Conservation (phyloP, 2,113 vertebrate species). For the Chloropsis cyanopogon region DNA sequence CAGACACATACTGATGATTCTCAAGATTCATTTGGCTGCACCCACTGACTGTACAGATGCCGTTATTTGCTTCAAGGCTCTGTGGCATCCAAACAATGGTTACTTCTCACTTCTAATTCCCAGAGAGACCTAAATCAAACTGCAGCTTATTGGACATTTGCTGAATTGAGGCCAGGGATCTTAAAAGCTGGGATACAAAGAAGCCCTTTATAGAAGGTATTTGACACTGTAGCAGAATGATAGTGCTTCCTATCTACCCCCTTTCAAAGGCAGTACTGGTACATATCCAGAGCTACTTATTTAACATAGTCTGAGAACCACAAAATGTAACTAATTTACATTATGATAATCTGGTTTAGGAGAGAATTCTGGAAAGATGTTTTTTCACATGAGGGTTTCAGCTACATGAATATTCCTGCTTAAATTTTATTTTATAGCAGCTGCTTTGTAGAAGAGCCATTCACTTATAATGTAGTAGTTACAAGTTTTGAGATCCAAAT, state of each 20-base stretch:
- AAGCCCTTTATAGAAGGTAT: slow-evolving; percentile 31
- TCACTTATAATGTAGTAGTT: not conserved
- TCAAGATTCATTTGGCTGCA: slow-evolving; percentile 46
- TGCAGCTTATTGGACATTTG: slow-evolving; percentile 29
- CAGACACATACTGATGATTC: slow-evolving; percentile 48
- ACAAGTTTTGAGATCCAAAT: not conserved
- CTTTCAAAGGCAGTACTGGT: not conserved
- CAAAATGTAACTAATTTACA: not conserved
- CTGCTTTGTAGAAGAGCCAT: not conserved
- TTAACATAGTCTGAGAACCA: not conserved
- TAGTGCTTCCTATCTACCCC: not conserved
- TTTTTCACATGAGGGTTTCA: not conserved
- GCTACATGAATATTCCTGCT: not conserved
- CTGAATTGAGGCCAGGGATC: slow-evolving; percentile 44
- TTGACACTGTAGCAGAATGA: not conserved
- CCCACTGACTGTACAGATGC: slow-evolving; percentile 15
- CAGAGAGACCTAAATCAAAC: slow-evolving; percentile 34
- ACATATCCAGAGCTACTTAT: not conserved
- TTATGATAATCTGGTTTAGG: not conserved
- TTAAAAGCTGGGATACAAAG: slow-evolving; percentile 51
- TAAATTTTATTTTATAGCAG: slow-evolving; percentile 11
- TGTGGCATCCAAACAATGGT: slow-evolving; percentile 37
- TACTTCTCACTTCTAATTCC: slow-evolving; percentile 37
- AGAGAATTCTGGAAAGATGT: not conserved
- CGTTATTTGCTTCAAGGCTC: slow-evolving; percentile 25